Conservation (phyloP, 2,888 invertebrate species). For the Brachycybe producta region DNA sequence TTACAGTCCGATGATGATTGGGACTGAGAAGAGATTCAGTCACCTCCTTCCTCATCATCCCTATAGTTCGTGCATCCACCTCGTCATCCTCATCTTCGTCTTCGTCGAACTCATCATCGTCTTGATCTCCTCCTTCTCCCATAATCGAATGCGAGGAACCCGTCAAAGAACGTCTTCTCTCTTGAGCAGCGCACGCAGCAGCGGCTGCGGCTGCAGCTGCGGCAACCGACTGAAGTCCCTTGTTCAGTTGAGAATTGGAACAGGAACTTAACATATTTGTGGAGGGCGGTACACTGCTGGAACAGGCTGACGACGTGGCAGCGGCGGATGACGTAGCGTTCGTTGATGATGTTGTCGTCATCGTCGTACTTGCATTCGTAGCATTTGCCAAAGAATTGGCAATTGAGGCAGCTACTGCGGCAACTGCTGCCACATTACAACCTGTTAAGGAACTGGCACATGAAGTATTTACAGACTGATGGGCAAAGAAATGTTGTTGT, state of each 20-base stretch:
- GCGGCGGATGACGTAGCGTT: background rate
- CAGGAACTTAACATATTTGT: slow-evolving; percentile 15
- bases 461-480: slow-evolving; percentile 20
- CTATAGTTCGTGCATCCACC: slow-evolving; percentile 7
- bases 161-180: slow-evolving; percentile 2
- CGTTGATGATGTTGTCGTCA: background rate
- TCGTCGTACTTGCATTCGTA: background rate
- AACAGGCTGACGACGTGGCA: background rate
- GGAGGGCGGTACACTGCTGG: background rate
- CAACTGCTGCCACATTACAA: slow-evolving; percentile 15
- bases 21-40: slow-evolving; percentile 12
- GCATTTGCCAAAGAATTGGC: slow-evolving; percentile 4
- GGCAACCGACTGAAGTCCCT: slow-evolving; percentile 1
- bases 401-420: slow-evolving; percentile 6
- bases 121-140: no score
- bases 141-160: no score
- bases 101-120: no score
- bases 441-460: slow-evolving; percentile 21
- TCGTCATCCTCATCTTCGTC: background rate
- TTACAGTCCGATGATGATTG: slow-evolving; percentile 7
- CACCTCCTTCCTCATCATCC: background rate
- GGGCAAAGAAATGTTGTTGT: slow-evolving; percentile 18
- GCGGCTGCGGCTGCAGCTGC: slow-evolving; percentile 8
- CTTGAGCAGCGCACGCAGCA: no score
- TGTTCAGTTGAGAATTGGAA: background rate